Base-by-base conservation (phyloP, 2,888 invertebrate species). In the Orthosia gracilis region DNA sequence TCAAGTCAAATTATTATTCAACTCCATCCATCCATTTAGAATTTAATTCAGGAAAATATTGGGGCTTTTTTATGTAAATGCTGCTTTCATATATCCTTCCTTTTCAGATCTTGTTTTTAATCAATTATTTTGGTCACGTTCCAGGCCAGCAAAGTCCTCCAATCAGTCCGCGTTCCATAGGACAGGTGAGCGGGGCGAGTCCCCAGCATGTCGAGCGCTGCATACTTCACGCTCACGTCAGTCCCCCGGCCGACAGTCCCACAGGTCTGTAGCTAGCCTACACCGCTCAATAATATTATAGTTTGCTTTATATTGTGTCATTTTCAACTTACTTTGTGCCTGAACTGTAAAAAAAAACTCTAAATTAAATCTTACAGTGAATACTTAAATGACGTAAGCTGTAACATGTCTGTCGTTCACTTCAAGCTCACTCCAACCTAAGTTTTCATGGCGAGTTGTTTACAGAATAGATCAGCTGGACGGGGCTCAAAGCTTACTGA, bases 121-220 rank as follows among this genome's bases (percentile, higher is more conserved):
- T n/a, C 26, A 55, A 18, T 1, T 52, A 5, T 23, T 17, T 31
- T 21, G 73, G 88, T 88, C 90, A 83, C 83, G 64, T 97, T 97
- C 2, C 97, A 98, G 98, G 97, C 97, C 90, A 98, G 98, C 94
- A 98, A 98, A 97, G 97, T 98, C 69, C 96, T 98, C 57, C 97
- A 97, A 86, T 98, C 98, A 31, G 97, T 97, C 74, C 97, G 98
- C 85, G 97, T 98, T 86, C 98, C 98, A 80, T 97, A 98, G 94
- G 97, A 97, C 86, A 80, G 88, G 89, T 75, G 84, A 76, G 71
- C 57, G 85, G 85, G 86, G 84, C 65, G 5, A 5, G 40, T 21
- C 84, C 82, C 84, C 84, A 71, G 77, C 75, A 65, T 0, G 49
- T 26, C 17, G 47, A 13, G 23, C 52, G 45, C 7, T 18, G 40